Base-by-base conservation (phyloP, 2,113 vertebrate genomes). In the Psophia crepitans region DNA sequence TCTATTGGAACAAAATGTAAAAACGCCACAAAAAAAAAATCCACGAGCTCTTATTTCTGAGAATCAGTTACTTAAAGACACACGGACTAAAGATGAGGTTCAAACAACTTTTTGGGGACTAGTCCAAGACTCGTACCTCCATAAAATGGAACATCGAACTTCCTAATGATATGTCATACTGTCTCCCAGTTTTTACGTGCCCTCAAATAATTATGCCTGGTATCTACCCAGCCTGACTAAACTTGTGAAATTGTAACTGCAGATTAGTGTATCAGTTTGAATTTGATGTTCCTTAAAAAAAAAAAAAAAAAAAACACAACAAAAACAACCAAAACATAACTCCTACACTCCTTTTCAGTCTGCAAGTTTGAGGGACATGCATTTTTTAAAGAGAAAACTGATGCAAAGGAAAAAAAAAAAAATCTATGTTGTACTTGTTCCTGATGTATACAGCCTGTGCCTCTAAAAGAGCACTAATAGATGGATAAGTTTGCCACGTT, bases 41-140 rank as follows among this genome's bases (percentile, higher is more conserved):
- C n/a, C n/a, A n/a, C 5, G 46, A 69, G 18, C 57, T 93, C 35
- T 35, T 78, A 24, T 19, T 82, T 90, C 68, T 63, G 20, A 82
- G 28, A 49, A 89, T 49, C 81, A 33, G 17, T 63, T 66, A 46
- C n/a, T 92, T 46, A 80, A 77, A 90, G 69, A 73, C 35, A 95
- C 28, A 43, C 2, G 12, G 46, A 44, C 44, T 76, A 85, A 48
- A 6, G 48, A 90, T 3, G 23, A 88, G 13, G 49, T 32, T 61
- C 66, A 90, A 58, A 32, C 13, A 93, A 51, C 18, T 71, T 69
- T 58, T 19, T 16, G 33, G n/a, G 18, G 41, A 43, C 48, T 23
- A 61, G 12, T 24, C 30, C 28, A 91, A 77, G 13, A 49, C 46
- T 11, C 22, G 12, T 18, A 73, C 35, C 48, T 74, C 70, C 57